Percentiles rank a stretch among this genome's conserved stretches.
These are phyloP conservation scores for Chloroceryle amazona DNA, from an alignment of 2,797 vertebrate species.

Conservation along the genomic window DNA sequence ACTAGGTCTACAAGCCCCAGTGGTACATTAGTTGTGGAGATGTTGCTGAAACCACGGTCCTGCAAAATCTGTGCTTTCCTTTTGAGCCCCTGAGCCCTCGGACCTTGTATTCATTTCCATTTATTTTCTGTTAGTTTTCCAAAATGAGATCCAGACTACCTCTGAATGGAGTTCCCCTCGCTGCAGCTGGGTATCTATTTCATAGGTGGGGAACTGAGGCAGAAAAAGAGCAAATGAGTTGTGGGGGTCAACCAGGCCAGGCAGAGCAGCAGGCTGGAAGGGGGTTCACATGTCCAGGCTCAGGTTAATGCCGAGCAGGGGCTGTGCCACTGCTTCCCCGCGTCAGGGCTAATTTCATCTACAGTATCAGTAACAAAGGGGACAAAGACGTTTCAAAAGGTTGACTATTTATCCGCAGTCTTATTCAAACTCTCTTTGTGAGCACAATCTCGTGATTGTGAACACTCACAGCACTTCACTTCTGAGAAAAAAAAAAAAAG, in stretches of 20 bases:
- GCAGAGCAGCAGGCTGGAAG: constrained; percentile 7
- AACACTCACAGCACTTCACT: neutral
- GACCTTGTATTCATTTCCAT: neutral
- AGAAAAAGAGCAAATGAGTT: constrained; percentile 33
- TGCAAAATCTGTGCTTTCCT: neutral
- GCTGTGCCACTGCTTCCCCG: neutral
- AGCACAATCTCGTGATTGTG: constrained; percentile 45
- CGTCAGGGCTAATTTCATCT: constrained; percentile 31
- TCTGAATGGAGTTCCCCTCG: neutral
- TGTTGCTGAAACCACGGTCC: neutral
- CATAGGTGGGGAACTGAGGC: neutral
- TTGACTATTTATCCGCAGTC: constrained; percentile 35
- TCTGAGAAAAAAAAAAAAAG: constrained; percentile 20
- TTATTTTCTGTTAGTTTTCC: neutral
- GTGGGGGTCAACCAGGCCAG: neutral
- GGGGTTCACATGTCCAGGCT: neutral
- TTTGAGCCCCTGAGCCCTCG: neutral
- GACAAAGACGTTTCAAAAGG: constrained; percentile 53
- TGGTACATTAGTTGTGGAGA: neutral
- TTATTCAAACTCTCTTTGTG: constrained; percentile 18
- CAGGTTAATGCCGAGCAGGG: constrained; percentile 12
- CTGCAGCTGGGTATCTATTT: neutral
- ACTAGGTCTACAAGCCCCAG: neutral
- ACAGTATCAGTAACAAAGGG: constrained; percentile 16
- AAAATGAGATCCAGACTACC: neutral